Conservation (phyloP, 2,888 invertebrate species). For the Pogonocherus hispidulus region DNA sequence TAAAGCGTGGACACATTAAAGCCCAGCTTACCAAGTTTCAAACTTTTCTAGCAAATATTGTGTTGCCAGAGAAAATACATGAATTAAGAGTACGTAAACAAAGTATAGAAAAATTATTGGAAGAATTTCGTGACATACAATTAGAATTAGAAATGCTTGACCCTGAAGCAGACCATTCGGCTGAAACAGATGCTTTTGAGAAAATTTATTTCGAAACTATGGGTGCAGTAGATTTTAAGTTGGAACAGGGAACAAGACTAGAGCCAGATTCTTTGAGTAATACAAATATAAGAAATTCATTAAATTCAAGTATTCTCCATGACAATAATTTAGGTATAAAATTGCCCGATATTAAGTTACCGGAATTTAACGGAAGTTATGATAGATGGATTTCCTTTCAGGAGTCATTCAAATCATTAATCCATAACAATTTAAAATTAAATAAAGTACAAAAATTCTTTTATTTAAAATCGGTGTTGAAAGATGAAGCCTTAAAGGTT, state of each 20-base stretch:
- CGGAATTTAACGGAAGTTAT: slow-evolving; percentile 8
- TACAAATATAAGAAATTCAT: not conserved
- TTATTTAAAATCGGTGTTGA: slow-evolving; percentile 19
- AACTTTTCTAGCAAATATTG: not conserved
- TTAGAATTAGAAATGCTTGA: slow-evolving; percentile 12
- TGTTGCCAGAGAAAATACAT: not conserved
- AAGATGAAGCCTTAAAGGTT: slow-evolving; percentile 13
- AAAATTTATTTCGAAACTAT: slow-evolving; percentile 1
- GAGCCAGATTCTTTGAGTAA: not conserved
- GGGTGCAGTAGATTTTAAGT: not conserved
- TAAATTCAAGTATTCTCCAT: not conserved
- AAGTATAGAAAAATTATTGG: slow-evolving; percentile 1
- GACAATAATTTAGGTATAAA: not conserved
- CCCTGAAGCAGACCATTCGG: not conserved
- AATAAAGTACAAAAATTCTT: slow-evolving; percentile 9
- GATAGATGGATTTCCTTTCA: slow-evolving; percentile 9
- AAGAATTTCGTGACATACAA: not conserved
- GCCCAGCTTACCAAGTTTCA: slow-evolving; percentile 11
- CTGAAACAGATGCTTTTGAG: slow-evolving; percentile 3
- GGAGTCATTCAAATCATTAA: slow-evolving; percentile 7
- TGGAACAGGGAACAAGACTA: not conserved
- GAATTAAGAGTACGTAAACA: not conserved
- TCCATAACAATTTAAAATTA: slow-evolving; percentile 3
- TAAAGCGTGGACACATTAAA: slow-evolving; percentile 10
- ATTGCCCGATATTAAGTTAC: slow-evolving; percentile 8